phyloP scores from a whole-genome alignment of 2,888 invertebrate species.

The Rotaria sp. region DNA sequence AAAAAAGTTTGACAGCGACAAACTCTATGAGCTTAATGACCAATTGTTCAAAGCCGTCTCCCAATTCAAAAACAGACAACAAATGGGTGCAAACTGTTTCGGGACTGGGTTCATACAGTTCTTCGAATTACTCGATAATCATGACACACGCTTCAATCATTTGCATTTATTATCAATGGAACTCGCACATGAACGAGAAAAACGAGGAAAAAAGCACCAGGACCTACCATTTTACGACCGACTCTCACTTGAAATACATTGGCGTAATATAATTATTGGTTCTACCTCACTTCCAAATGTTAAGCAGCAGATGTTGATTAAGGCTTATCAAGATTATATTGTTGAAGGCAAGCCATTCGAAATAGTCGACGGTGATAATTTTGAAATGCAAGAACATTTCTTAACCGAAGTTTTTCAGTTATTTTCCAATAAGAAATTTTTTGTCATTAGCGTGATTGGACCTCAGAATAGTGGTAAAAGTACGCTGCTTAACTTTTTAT shows the following conservation, averaged over 20 bases:
- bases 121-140: background rate
- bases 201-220: background rate
- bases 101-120: background rate
- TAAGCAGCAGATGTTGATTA: background rate
- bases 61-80: background rate
- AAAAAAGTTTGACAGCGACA: background rate
- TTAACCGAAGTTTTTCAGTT: background rate
- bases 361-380: conserved; percentile 33
- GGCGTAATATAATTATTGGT: background rate
- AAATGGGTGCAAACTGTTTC: background rate
- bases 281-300: background rate
- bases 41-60: background rate
- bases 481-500: background rate
- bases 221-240: background rate
- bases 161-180: background rate
- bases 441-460: conserved; percentile 65
- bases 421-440: background rate
- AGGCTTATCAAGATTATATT: background rate
- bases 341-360: conserved; percentile 12
- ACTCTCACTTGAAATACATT: background rate
- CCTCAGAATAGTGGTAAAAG: conserved; percentile 94
- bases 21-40: background rate
- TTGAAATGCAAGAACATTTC: conserved; percentile 6
- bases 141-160: background rate
- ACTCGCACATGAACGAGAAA: background rate